Evolutionary conservation across 2,797 vertebrate genomes (phyloP), one percentile per base, ranked within the genome.

Genomic region (Meriones psammophilus): DNA sequence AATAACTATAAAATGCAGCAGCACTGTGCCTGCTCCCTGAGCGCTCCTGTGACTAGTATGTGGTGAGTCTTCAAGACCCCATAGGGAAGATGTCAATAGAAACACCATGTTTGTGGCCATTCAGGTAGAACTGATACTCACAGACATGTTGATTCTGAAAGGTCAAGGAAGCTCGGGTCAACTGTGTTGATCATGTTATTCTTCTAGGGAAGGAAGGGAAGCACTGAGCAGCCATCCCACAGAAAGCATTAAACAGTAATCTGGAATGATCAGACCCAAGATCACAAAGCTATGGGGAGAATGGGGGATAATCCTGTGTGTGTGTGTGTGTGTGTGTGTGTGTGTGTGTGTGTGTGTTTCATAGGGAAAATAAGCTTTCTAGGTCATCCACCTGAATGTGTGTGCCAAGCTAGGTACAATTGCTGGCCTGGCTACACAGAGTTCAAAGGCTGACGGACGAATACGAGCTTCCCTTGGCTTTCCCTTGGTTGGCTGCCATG

Each of bases 61-160:
- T 88, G 91, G 85, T 95, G 96, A 93, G 85, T 90, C 92, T 92
- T 94, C 89, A 73, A 78, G 95, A 91, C 88, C 97, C 94, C 71
- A 56, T 9, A 78, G 77, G 64, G 60, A n/a, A 94, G 92, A 94
- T 36, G 97, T 95, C 77, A 0, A 96, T 94, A 96, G 50, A 94
- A 97, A 96, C 58, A 74, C 91, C 92, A 91, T 94, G 95, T 96
- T 88, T 88, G 95, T 81, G 93, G 84, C 90, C 97, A 96, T 92
- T 97, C 96, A 93, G 36, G 96, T 60, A 95, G 96, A 98, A 98
- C 97, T 90, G 14, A 54, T 18, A 13, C 46, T 60, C 58, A 62
- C 87, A 30, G 74, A 68, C 1, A 9, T 15, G 18, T 50, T 30
- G 10, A 22, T 76, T 13, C 68, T 3, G 8, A 20, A 58, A 42